phyloP scores from a whole-genome alignment of 30 jellyfish, hydroid and myxozoan genomes.

The Chrysaora quinquecirrha region DNA sequence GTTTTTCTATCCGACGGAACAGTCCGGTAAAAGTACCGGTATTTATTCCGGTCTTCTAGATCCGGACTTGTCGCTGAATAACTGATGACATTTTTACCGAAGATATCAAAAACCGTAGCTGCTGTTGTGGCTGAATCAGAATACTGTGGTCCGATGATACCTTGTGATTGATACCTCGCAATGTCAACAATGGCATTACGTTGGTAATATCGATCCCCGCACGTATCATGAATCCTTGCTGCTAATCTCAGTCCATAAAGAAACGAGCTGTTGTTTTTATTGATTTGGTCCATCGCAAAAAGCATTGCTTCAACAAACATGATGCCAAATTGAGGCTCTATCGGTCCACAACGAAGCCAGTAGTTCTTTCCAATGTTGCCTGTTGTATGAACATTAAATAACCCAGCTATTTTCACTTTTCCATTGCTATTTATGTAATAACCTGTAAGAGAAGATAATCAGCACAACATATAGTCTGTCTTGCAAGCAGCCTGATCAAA shows the following conservation, averaged over 20 bases:
- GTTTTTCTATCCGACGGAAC: constrained; percentile 65
- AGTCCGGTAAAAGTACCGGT: constrained; percentile 64
- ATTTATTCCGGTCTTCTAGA: constrained; percentile 32
- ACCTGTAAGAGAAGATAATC: background rate
- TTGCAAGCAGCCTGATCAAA: no score
- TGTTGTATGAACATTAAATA: constrained; percentile 51
- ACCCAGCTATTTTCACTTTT: constrained; percentile 42
- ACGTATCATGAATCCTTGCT: constrained; percentile 57
- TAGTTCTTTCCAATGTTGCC: constrained; percentile 26
- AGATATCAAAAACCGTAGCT: constrained; percentile 33
- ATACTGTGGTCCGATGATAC: constrained; percentile 67
- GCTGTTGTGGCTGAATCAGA: constrained; percentile 61
- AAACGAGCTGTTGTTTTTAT: constrained; percentile 21
- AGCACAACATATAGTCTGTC: no score
- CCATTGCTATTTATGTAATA: constrained; percentile 17
- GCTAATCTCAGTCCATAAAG: constrained; percentile 55
- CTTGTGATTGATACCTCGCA: constrained; percentile 35
- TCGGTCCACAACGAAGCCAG: constrained; percentile 40
- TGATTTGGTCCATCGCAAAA: constrained; percentile 68
- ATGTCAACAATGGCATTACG: constrained; percentile 39
- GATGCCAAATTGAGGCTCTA: constrained; percentile 78
- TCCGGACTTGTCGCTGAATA: constrained; percentile 70
- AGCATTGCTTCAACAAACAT: constrained; percentile 86
- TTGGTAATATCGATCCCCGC: constrained; percentile 60
- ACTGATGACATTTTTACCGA: constrained; percentile 36